phyloP scores from a whole-genome alignment of 1,140 invertebrate species.

The Probaryconus sp. region DNA sequence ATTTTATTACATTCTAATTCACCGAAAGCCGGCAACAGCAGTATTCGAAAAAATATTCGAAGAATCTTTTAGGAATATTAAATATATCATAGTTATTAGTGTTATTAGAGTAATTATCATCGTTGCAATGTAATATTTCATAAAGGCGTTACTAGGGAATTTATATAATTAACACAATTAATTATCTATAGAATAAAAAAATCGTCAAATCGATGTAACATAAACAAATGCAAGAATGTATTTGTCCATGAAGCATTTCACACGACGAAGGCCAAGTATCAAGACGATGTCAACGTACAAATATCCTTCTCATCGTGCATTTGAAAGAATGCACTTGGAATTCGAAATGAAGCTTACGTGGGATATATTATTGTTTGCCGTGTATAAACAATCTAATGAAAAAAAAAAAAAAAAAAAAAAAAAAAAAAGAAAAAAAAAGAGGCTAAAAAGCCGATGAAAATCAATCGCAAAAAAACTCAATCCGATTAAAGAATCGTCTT shows the following conservation, averaged over 20 bases:
- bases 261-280: constrained; percentile 52
- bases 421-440: not conserved
- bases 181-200: constrained; percentile 1
- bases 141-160: too few relatives aligned
- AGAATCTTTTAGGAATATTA: too few relatives aligned
- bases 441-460: constrained; percentile 20
- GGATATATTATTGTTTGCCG: constrained; percentile 41
- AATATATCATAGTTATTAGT: too few relatives aligned
- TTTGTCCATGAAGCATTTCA: constrained; percentile 36
- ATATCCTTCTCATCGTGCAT: constrained; percentile 52
- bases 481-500: constrained; percentile 28
- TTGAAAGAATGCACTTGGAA: constrained; percentile 51
- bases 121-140: too few relatives aligned
- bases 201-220: not conserved
- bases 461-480: constrained; percentile 35
- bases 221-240: constrained; percentile 31
- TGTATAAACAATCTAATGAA: constrained; percentile 42
- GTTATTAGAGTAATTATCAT: too few relatives aligned
- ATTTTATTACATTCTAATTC: too few relatives aligned
- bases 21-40: too few relatives aligned
- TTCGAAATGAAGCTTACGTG: constrained; percentile 52
- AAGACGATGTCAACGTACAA: constrained; percentile 57
- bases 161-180: too few relatives aligned
- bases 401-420: constrained; percentile 23
- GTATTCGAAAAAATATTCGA: too few relatives aligned